phyloP scores from a whole-genome alignment of 2,888 invertebrate genomes.

The Nezara viridula region DNA sequence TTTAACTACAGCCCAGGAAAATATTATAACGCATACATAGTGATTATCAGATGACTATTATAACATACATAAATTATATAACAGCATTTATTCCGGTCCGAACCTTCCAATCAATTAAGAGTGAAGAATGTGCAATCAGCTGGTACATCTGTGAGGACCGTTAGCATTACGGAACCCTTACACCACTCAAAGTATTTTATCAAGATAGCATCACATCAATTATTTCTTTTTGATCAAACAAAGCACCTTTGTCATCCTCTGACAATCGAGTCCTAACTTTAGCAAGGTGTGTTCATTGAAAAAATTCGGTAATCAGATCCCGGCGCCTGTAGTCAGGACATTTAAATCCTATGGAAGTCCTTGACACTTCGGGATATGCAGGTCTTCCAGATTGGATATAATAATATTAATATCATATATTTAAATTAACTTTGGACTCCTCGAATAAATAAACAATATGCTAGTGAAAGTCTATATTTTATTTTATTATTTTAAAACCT shows the following conservation, averaged over 20 bases:
- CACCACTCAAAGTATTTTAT: background rate
- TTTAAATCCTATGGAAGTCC: too few species aligned
- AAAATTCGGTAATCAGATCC: background rate
- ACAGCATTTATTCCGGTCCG: background rate
- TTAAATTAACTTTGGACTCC: too few species aligned
- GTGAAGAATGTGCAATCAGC: background rate
- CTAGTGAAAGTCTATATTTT: too few species aligned
- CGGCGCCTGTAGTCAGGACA: too few species aligned
- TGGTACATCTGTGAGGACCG: background rate
- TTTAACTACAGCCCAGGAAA: too few species aligned
- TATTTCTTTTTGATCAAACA: conserved; percentile 24
- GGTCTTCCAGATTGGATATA: too few species aligned
- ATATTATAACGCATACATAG: too few species aligned
- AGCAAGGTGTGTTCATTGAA: background rate
- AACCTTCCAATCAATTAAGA: background rate
- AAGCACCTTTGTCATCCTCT: background rate
- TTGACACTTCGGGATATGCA: too few species aligned
- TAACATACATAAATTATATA: background rate
- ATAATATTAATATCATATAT: too few species aligned
- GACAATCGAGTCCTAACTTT: background rate
- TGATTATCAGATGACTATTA: background rate
- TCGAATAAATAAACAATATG: too few species aligned
- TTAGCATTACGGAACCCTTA: background rate
- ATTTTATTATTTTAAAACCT: too few species aligned
- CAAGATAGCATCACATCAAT: background rate